Evolutionary conservation across 2,888 invertebrate genomes (phyloP), one percentile per base, ranked within the genome.

Genomic region (Drosophila anomelani): DNA sequence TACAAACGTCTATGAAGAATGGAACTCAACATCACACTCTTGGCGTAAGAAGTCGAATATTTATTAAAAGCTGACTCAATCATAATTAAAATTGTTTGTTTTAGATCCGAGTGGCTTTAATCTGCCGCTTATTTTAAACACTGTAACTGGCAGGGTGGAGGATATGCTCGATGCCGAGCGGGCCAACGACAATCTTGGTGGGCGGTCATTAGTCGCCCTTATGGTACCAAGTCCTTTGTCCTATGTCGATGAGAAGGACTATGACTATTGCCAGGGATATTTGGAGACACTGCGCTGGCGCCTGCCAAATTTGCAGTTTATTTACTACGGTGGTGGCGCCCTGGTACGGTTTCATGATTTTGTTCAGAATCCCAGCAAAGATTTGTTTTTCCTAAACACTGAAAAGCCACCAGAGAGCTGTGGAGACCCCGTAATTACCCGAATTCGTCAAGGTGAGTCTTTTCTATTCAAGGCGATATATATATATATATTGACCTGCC

Each of bases 281-380:
- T 91, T 95, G 12, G 92, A 93, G 62, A 92, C 93, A n/a, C 90
- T 95, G 32, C 94, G 94, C 60, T 94, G 94, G 77, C 93, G 94
- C 56, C 92, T 95, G 53, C 96, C 96, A 94, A 96, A 96, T 92
- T 90, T 96, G 23, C 93, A 94, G 54, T 92, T 96, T 39, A 87
- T 96, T 23, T 95, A 93, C 76, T 90, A 94, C 76, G 94, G 95
- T 0, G 93, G 94, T 41, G 94, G 95, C 9, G 91, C 94, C 0
- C 94, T 94, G 79, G 95, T 95, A 55, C 93, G 93, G 23, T 96
- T 96, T 89, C 90, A 91, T 77, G 93, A 92, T 76, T 93, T 95
- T 77, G 95, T 95, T 0, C 92, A 92, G 0, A 94, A 95, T 79
- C 92, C 94, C 58, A 92, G 92, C 32, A 94, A 92, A 44, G 96